A percentile compares a stretch with the other conserved stretches of the same genome.
Evolutionary conservation across 37 sponge, comb jelly and placozoan genomes (phyloP).

Genomic region (Petrosia ficiformis): DNA sequence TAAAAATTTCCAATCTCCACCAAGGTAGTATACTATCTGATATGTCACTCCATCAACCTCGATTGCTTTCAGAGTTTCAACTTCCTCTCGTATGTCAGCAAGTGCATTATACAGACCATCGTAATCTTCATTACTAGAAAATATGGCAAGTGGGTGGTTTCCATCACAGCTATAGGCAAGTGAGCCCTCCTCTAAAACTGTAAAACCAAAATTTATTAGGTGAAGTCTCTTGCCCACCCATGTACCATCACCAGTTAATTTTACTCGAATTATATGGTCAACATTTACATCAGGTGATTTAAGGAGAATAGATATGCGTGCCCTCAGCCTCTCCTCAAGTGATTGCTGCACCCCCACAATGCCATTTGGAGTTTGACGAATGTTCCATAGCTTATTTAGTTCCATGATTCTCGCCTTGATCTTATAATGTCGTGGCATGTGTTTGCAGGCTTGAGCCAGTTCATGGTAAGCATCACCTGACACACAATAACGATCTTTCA

Average conservation of each 20-base stretch:
- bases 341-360: neutral
- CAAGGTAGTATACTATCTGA: slow-evolving; percentile 25
- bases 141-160: slow-evolving; percentile 41
- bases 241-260: slow-evolving; percentile 46
- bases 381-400: slow-evolving; percentile 3
- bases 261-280: slow-evolving; percentile 8
- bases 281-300: neutral
- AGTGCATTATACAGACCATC: slow-evolving; percentile 2
- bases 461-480: slow-evolving; percentile 22
- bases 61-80: slow-evolving; percentile 1
- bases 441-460: neutral
- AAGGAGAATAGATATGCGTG: neutral
- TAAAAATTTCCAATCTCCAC: slow-evolving; percentile 31
- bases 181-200: slow-evolving; percentile 25
- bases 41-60: neutral
- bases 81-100: slow-evolving; percentile 17
- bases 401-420: neutral
- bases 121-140: slow-evolving; percentile 34
- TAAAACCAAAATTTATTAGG: slow-evolving; percentile 29
- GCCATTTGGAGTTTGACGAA: neutral
- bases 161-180: slow-evolving; percentile 19
- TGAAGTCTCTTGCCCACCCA: slow-evolving; percentile 37
- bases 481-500: slow-evolving; percentile 1
- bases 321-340: neutral
- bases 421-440: slow-evolving; percentile 1